Evolutionary conservation across 2,797 vertebrate species (phyloP).

Genomic region (Clamator glandarius): DNA sequence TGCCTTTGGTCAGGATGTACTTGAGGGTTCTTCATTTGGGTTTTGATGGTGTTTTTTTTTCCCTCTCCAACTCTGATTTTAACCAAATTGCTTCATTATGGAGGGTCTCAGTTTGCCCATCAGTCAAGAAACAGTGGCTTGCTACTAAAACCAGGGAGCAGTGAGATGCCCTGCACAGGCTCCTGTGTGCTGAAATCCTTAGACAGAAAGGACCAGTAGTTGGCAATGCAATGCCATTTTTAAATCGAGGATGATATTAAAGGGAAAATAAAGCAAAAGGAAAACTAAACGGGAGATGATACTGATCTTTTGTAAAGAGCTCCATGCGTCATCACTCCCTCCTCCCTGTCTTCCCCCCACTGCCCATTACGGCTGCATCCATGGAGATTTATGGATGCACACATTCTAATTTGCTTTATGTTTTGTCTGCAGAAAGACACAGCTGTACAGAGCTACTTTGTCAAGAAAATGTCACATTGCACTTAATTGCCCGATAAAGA

Average conservation of each 20-base stretch:
- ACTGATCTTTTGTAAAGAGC: neutral
- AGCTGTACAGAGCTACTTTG: conserved; percentile 44
- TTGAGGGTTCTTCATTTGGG: neutral
- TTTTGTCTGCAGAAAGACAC: conserved; percentile 50
- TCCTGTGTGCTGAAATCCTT: neutral
- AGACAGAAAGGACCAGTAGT: neutral
- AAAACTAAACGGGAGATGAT: neutral
- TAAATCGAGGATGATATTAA: neutral
- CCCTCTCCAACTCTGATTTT: neutral
- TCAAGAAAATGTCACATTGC: conserved; percentile 58
- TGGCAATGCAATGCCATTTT: fast-evolving
- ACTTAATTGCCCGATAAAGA: conserved; percentile 63
- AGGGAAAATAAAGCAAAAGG: neutral
- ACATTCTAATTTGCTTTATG: conserved; percentile 23
- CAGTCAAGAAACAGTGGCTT: neutral
- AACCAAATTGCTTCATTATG: neutral
- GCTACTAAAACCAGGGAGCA: neutral
- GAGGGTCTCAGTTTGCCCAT: neutral
- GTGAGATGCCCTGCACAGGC: neutral
- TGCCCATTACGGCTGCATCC: conserved; percentile 4
- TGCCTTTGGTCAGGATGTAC: neutral
- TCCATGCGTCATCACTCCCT: neutral
- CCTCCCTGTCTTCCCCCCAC: neutral
- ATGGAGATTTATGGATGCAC: conserved; percentile 45
- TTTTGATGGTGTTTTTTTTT: neutral